phyloP scores from a whole-genome alignment of 2,797 vertebrate genomes.

The Danio albolineatus region DNA sequence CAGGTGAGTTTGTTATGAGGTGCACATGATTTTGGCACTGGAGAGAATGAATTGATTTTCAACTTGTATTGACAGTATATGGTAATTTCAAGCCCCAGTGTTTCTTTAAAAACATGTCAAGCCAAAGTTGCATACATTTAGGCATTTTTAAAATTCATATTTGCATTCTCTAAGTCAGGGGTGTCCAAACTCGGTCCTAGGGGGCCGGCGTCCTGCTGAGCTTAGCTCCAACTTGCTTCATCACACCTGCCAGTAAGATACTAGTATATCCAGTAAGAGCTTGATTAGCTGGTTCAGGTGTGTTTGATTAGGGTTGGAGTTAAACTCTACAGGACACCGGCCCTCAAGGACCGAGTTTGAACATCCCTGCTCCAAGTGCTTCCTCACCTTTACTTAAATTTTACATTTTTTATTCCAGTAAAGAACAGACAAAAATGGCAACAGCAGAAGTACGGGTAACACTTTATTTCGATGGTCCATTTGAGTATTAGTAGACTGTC shows the following conservation, averaged over 20 bases:
- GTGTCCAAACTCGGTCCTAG: too few relatives aligned
- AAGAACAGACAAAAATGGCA: background rate
- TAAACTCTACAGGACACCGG: too few relatives aligned
- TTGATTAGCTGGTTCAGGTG: too few relatives aligned
- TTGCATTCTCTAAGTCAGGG: background rate
- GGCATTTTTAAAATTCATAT: background rate
- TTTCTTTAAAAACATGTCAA: background rate
- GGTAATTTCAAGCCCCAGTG: background rate
- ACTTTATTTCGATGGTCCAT: too few relatives aligned
- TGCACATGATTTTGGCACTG: background rate
- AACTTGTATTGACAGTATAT: background rate
- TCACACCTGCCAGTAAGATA: too few relatives aligned
- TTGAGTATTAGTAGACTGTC: too few relatives aligned
- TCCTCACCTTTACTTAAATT: background rate
- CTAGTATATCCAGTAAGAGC: too few relatives aligned
- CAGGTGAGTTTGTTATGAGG: background rate
- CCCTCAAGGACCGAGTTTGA: too few relatives aligned
- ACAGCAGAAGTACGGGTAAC: background rate
- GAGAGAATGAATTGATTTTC: background rate
- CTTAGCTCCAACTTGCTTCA: too few relatives aligned
- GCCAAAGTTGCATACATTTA: background rate
- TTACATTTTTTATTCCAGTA: background rate
- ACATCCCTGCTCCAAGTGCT: too few relatives aligned
- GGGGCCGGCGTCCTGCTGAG: too few relatives aligned
- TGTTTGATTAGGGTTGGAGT: too few relatives aligned